Percentiles rank a stretch among this genome's conserved stretches.
Evolutionary conservation across 1,140 invertebrate genomes (phyloP).

Genomic region (Bemisia tabaci): DNA sequence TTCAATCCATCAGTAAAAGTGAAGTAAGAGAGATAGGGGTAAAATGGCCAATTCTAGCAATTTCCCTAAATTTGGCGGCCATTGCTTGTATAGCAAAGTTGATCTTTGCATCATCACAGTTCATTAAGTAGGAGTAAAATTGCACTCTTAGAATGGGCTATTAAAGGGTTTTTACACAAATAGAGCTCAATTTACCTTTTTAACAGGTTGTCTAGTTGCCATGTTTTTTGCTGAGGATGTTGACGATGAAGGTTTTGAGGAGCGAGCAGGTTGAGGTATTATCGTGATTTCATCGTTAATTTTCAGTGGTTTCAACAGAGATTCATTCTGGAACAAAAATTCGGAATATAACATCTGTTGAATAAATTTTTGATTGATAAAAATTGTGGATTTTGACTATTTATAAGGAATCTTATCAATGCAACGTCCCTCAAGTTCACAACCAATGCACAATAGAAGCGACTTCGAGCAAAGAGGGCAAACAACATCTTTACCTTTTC

Average conservation of each 20-base stretch:
- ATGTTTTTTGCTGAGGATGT: constrained; percentile 9
- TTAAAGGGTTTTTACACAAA: too few relatives aligned
- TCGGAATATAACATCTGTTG: not conserved
- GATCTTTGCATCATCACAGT: too few relatives aligned
- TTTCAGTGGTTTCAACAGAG: constrained; percentile 67
- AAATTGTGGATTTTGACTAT: constrained; percentile 7
- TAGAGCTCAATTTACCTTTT: too few relatives aligned
- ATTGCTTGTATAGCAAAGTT: too few relatives aligned
- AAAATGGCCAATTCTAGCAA: too few relatives aligned
- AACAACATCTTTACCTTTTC: too few relatives aligned
- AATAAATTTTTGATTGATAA: not conserved
- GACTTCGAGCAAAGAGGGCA: not conserved
- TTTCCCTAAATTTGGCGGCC: too few relatives aligned
- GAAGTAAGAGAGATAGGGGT: too few relatives aligned
- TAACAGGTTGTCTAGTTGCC: constrained; percentile 1
- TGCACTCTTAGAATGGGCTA: too few relatives aligned
- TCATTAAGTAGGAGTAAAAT: too few relatives aligned
- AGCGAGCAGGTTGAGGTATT: constrained; percentile 60
- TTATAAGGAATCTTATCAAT: not conserved
- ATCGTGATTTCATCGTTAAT: constrained; percentile 89
- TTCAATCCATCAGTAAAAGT: too few relatives aligned
- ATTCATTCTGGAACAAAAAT: constrained; percentile 38
- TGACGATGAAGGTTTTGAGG: constrained; percentile 17
- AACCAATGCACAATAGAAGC: not conserved
- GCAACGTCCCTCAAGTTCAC: constrained; percentile 1